Evolutionary conservation across 1,140 invertebrate genomes (phyloP).

Genomic region (Drosophila biarmipes): DNA sequence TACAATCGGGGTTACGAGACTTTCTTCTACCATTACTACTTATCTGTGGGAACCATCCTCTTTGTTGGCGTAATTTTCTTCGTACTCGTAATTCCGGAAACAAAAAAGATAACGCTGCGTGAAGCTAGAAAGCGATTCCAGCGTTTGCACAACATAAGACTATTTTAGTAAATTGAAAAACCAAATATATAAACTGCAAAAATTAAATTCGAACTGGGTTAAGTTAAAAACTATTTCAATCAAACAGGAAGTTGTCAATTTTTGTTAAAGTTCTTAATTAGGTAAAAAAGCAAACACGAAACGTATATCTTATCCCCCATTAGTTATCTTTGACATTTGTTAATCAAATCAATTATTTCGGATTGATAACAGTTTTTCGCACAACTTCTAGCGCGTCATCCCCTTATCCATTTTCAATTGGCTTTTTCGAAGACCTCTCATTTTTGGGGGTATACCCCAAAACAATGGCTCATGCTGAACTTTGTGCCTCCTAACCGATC

Average conservation of each 20-base stretch:
- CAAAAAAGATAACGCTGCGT: constrained; percentile 44
- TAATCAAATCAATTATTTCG: constrained; percentile 25
- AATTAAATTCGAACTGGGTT: too few species aligned
- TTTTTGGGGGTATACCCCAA: constrained; percentile 26
- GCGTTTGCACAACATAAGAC: constrained; percentile 26
- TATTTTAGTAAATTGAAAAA: constrained; percentile 19
- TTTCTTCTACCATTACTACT: constrained; percentile 49
- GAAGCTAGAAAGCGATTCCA: constrained; percentile 49
- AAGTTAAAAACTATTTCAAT: too few species aligned
- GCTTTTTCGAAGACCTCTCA: neutral
- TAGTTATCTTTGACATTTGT: constrained; percentile 27
- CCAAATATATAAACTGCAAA: too few species aligned
- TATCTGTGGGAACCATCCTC: constrained; percentile 59
- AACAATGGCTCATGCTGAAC: constrained; percentile 30
- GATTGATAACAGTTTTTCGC: constrained; percentile 13
- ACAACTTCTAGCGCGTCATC: constrained; percentile 6
- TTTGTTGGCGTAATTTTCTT: constrained; percentile 46
- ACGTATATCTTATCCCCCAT: constrained; percentile 1
- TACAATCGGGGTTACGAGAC: constrained; percentile 7
- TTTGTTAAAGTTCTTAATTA: neutral
- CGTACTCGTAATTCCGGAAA: constrained; percentile 53
- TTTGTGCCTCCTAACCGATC: constrained; percentile 22
- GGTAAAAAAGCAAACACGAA: neutral
- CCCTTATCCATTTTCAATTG: neutral
- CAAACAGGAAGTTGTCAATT: neutral